Conservation (phyloP, 1,140 invertebrate genomes). For the Eriocheir sinensis region DNA sequence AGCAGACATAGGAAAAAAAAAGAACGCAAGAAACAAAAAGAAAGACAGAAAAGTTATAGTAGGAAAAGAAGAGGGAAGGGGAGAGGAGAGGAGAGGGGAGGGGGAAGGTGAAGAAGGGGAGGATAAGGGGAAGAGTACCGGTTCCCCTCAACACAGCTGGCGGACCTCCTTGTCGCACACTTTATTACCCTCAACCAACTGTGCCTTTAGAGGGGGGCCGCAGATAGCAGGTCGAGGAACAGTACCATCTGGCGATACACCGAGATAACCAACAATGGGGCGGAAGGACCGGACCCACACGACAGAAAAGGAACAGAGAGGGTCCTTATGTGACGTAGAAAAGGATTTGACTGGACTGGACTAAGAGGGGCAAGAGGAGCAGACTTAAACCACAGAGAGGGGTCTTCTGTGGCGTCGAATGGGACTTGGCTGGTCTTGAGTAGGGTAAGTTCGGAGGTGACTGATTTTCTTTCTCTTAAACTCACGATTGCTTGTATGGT, state of each 20-base stretch:
- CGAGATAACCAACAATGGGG: constrained; percentile 8
- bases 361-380: too few species aligned
- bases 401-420: too few species aligned
- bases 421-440: too few species aligned
- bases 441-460: too few species aligned
- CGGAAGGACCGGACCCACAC: neutral
- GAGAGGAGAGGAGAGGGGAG: neutral
- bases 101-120: neutral
- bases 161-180: constrained; percentile 51
- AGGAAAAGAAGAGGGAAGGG: neutral
- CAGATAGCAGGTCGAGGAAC: neutral
- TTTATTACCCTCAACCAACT: constrained; percentile 54
- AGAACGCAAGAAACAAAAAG: neutral
- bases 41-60: neutral
- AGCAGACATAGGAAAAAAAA: neutral
- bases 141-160: constrained; percentile 37
- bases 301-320: too few species aligned
- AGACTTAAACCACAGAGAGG: too few species aligned
- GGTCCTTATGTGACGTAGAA: too few species aligned
- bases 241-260: constrained; percentile 45
- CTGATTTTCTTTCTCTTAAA: too few species aligned
- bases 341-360: too few species aligned
- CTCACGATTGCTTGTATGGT: too few species aligned
- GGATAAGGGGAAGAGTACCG: neutral
- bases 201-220: constrained; percentile 7